These are phyloP conservation scores for Cairina moschata DNA, from an alignment of 2,113 vertebrate genomes.

Conservation along the genomic window DNA sequence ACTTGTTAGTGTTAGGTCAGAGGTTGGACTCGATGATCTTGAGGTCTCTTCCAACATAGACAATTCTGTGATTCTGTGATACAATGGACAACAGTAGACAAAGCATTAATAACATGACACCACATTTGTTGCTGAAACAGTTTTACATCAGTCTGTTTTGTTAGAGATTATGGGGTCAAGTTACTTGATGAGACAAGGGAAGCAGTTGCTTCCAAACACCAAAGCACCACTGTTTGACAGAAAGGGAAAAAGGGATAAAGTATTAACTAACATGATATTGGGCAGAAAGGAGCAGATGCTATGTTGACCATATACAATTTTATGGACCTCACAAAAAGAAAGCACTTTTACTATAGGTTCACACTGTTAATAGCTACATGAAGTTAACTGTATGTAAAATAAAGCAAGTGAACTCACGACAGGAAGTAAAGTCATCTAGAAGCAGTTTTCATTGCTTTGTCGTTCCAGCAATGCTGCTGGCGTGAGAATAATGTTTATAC, in stretches of 20 bases:
- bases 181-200: neutral
- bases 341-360: neutral
- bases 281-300: fast-evolving
- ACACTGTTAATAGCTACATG: neutral
- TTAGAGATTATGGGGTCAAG: neutral
- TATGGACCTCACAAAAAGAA: neutral
- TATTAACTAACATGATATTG: neutral
- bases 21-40: no score
- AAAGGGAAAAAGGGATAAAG: neutral
- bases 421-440: neutral
- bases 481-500: neutral
- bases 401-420: neutral
- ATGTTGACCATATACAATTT: neutral
- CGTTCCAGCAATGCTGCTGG: neutral
- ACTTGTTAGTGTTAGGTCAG: no score
- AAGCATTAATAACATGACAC: neutral
- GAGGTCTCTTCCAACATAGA: no score
- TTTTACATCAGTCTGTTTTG: neutral
- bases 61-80: no score
- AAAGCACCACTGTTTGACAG: neutral
- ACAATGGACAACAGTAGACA: neutral
- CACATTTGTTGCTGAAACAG: neutral
- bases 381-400: neutral
- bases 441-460: neutral
- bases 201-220: neutral